phyloP scores from a whole-genome alignment of 2,113 vertebrate species.

The Dendropsophus ebraccatus region DNA sequence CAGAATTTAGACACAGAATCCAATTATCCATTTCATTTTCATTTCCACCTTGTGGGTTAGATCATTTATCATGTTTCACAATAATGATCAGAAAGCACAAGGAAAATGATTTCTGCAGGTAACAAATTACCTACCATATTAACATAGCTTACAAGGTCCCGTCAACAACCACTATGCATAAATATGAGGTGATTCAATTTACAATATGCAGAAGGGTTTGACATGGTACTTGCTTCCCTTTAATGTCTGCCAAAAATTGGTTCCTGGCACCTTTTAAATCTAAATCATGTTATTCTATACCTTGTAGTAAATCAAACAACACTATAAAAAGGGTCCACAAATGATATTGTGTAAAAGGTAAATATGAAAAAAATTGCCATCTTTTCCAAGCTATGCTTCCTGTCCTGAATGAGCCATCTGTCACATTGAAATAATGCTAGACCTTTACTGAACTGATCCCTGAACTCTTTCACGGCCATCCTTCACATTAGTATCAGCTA shows the following conservation, averaged over 20 bases:
- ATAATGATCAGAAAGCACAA: constrained; percentile 77
- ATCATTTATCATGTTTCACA: constrained; percentile 80
- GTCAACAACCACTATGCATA: constrained; percentile 74
- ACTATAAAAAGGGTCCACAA: constrained; percentile 66
- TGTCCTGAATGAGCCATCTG: constrained; percentile 74
- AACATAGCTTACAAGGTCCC: constrained; percentile 76
- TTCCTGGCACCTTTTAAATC: constrained; percentile 65
- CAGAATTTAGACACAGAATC: constrained; percentile 77
- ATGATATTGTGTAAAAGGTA: constrained; percentile 62
- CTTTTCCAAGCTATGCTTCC: constrained; percentile 72
- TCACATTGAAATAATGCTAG: constrained; percentile 73
- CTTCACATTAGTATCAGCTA: constrained; percentile 72
- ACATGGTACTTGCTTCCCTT: constrained; percentile 68
- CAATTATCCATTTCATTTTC: constrained; percentile 83
- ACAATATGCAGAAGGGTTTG: constrained; percentile 69
- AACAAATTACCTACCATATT: constrained; percentile 78
- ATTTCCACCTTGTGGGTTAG: constrained; percentile 73
- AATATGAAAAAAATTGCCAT: constrained; percentile 74
- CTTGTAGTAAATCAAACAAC: constrained; percentile 68
- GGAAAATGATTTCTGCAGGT: constrained; percentile 75
- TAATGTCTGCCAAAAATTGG: constrained; percentile 66
- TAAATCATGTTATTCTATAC: constrained; percentile 65
- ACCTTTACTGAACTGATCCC: constrained; percentile 77
- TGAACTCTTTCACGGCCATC: constrained; percentile 83
- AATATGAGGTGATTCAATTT: constrained; percentile 80